phyloP scores from a whole-genome alignment of 2,888 invertebrate genomes.

The Eupsilia transversa region DNA sequence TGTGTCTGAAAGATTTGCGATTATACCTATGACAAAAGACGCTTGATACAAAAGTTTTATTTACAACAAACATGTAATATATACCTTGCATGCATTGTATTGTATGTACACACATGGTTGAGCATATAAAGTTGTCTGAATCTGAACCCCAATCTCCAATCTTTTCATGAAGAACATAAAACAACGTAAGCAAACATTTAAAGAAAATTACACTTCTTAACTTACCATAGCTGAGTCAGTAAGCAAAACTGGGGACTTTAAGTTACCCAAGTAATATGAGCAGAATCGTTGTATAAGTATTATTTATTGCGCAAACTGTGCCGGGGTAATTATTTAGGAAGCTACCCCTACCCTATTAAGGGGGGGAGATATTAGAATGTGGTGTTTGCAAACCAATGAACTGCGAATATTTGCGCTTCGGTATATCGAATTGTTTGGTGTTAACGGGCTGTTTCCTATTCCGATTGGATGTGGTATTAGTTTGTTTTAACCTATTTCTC shows the following conservation, averaged over 20 bases:
- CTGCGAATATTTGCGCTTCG: conserved; percentile 64
- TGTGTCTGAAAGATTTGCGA: not conserved
- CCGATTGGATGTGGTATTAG: conserved; percentile 16
- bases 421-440: conserved; percentile 67
- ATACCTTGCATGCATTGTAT: no score
- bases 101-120: no score
- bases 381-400: conserved; percentile 74
- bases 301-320: conserved; percentile 86
- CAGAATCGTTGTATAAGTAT: conserved; percentile 84
- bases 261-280: conserved; percentile 65
- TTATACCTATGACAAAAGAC: not conserved
- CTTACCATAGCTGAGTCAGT: conserved; percentile 41
- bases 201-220: conserved; percentile 55
- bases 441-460: conserved; percentile 43
- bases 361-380: conserved; percentile 71
- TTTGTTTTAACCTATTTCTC: conserved; percentile 20
- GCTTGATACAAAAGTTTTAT: not conserved
- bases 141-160: no score
- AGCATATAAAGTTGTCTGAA: no score
- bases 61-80: no score
- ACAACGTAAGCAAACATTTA: conserved; percentile 33
- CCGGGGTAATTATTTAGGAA: conserved; percentile 85
- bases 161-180: conserved; percentile 21
- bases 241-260: conserved; percentile 53
- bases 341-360: conserved; percentile 66